Evolutionary conservation across 2,888 invertebrate species (phyloP).

Genomic region (Cordilura impudica): DNA sequence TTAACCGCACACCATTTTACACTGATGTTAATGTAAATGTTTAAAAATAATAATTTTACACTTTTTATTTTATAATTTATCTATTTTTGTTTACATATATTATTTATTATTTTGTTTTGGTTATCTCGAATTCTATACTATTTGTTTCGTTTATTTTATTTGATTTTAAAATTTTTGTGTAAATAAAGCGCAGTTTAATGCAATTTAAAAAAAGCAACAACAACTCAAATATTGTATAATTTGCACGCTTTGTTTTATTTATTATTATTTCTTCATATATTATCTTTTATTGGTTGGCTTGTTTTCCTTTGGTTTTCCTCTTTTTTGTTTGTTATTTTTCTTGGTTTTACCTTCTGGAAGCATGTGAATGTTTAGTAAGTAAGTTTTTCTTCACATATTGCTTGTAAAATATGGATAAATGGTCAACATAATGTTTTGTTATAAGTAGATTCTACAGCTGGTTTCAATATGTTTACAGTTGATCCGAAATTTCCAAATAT

Average conservation of each 20-base stretch:
- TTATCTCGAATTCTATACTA: slow-evolving; percentile 6
- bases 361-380: slow-evolving; percentile 41
- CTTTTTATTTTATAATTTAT: not conserved
- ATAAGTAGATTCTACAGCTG: not conserved
- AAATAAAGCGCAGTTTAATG: slow-evolving; percentile 52
- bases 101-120: slow-evolving; percentile 22
- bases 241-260: slow-evolving; percentile 69
- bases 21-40: not conserved
- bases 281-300: slow-evolving; percentile 6
- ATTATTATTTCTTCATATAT: slow-evolving; percentile 12
- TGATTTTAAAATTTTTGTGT: slow-evolving; percentile 29
- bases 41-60: not conserved
- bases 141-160: slow-evolving; percentile 24
- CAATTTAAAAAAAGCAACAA: slow-evolving; percentile 18
- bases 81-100: slow-evolving; percentile 5
- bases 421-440: slow-evolving; percentile 41
- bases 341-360: slow-evolving; percentile 31
- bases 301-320: slow-evolving; percentile 6
- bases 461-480: not conserved
- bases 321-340: slow-evolving; percentile 11
- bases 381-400: slow-evolving; percentile 50
- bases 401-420: not conserved
- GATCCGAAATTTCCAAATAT: not conserved
- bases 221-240: slow-evolving; percentile 43
- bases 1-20: not conserved